Evolutionary conservation across 2,113 vertebrate genomes (phyloP), one percentile per base, ranked within the genome.

Genomic region (Salvator merianae): DNA sequence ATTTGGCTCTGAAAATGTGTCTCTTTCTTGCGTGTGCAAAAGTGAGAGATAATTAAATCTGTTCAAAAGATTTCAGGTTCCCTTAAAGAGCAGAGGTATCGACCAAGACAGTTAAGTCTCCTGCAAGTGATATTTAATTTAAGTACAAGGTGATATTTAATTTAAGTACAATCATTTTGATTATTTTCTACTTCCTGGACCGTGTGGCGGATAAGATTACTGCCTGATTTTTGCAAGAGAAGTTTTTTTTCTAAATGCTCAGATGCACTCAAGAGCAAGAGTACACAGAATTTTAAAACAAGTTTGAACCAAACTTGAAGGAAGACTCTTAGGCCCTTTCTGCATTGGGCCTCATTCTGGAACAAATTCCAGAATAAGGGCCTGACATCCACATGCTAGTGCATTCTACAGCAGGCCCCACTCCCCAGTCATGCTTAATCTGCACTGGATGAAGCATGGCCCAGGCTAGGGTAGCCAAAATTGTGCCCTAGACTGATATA

Each of bases 31-130:
- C 75, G 65, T 81, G 79, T 18, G 24, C 1, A 76, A 53, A n/a
- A 87, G 76, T 62, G 36, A 68, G 20, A 79, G 26, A 86, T 79
- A 87, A 66, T 50, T 69, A 70, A 87, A 79, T 3, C 40, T 78
- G 26, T 12, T 80, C 22, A 89, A 89, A 86, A 87, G 16, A 84
- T 55, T 84, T 47, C 68, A 85, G 68, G 55, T 50, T 72, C n/a
- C 40, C 30, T 79, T 63, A 68, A 47, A 82, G n/a, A 78, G 66
- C 28, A 77, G 66, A 84, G 10, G 8, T 63, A 71, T 47, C 20
- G 24, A 79, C 26, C 80, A 62, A 82, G 18, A 4, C 53, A 43
- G 69, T 63, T 82, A 62, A 62, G 62, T 40, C 59, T 43, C 16
- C 53, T 71, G 36, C 22, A 20, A 6, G 30, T 66, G 77, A 55